Evolutionary conservation across 2,888 invertebrate genomes (phyloP).

Genomic region (Xestobium rufovillosum): DNA sequence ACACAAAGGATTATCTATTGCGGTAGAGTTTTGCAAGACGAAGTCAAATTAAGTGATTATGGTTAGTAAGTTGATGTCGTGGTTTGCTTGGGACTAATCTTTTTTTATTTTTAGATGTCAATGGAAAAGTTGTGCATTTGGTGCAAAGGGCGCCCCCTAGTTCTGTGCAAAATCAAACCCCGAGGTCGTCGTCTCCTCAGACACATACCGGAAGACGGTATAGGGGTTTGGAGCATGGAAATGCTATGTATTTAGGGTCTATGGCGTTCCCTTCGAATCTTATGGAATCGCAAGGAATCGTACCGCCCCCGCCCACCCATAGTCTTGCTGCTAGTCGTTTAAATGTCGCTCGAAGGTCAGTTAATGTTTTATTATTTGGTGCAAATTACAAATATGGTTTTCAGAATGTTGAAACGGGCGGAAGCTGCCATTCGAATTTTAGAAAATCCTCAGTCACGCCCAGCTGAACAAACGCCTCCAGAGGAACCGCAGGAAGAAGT

Average conservation of each 20-base stretch:
- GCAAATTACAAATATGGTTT: too few relatives aligned
- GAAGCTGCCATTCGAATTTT: slow-evolving; percentile 43
- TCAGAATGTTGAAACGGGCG: slow-evolving; percentile 45
- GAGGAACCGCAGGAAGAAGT: slow-evolving; percentile 40
- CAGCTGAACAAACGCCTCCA: slow-evolving; percentile 30
- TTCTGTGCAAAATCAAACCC: slow-evolving; percentile 27
- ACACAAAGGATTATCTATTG: slow-evolving; percentile 89
- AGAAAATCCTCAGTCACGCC: slow-evolving; percentile 39
- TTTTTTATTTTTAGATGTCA: slow-evolving; percentile 61
- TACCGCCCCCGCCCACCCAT: slow-evolving; percentile 46
- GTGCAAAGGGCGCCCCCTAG: slow-evolving; percentile 79
- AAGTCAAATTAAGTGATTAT: slow-evolving; percentile 75
- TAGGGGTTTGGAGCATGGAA: slow-evolving; percentile 36
- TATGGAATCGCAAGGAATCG: slow-evolving; percentile 42
- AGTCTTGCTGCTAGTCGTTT: slow-evolving; percentile 48
- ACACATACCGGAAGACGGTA: slow-evolving; percentile 27
- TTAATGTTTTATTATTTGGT: slow-evolving; percentile 6
- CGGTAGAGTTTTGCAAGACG: slow-evolving; percentile 88
- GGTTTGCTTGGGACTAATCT: slow-evolving; percentile 10
- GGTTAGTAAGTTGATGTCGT: slow-evolving; percentile 56
- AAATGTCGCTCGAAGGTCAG: slow-evolving; percentile 42
- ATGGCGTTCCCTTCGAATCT: slow-evolving; percentile 50
- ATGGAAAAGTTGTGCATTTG: slow-evolving; percentile 88
- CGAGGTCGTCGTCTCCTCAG: slow-evolving; percentile 31
- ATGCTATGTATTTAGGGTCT: slow-evolving; percentile 52